A percentile compares a stretch with the other conserved stretches of the same genome.
Evolutionary conservation across 2,888 invertebrate genomes (phyloP).

Genomic region (Aleiodes leptofemur): DNA sequence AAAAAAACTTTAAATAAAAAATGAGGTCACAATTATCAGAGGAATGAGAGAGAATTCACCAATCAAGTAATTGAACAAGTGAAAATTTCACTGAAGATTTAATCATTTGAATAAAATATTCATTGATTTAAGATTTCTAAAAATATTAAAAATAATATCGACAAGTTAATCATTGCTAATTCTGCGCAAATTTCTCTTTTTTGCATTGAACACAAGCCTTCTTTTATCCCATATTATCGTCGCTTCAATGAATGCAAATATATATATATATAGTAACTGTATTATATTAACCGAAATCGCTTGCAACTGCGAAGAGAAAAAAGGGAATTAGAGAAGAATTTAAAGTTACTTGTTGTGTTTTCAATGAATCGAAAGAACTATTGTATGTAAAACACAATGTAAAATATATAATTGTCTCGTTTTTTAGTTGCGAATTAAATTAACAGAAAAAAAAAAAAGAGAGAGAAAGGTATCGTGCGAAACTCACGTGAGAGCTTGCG

Average conservation of each 20-base stretch:
- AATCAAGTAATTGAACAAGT: conserved; percentile 43
- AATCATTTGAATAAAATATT: conserved; percentile 17
- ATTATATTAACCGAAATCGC: conserved; percentile 22
- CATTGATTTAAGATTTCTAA: conserved; percentile 17
- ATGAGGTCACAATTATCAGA: conserved; percentile 23
- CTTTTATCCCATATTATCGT: conserved; percentile 18
- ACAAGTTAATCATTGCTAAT: background rate
- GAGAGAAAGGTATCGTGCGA: conserved; percentile 22
- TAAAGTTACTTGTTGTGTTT: conserved; percentile 7
- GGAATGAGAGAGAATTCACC: conserved; percentile 19
- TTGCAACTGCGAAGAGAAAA: conserved; percentile 6
- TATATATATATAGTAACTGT: conserved; percentile 18
- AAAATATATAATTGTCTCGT: background rate
- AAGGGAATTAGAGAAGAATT: too few species aligned
- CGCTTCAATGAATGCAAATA: conserved; percentile 27
- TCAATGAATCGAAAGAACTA: conserved; percentile 5
- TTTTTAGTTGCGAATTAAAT: conserved; percentile 27
- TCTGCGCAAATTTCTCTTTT: background rate
- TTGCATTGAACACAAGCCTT: conserved; percentile 26
- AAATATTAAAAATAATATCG: conserved; percentile 1
- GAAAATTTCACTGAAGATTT: conserved; percentile 28
- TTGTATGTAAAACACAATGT: conserved; percentile 23
- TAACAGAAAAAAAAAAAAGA: background rate
- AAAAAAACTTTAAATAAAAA: conserved; percentile 39
- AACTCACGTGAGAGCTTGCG: conserved; percentile 22